Conservation (phyloP, 2,888 invertebrate genomes). For the Dione juno region DNA sequence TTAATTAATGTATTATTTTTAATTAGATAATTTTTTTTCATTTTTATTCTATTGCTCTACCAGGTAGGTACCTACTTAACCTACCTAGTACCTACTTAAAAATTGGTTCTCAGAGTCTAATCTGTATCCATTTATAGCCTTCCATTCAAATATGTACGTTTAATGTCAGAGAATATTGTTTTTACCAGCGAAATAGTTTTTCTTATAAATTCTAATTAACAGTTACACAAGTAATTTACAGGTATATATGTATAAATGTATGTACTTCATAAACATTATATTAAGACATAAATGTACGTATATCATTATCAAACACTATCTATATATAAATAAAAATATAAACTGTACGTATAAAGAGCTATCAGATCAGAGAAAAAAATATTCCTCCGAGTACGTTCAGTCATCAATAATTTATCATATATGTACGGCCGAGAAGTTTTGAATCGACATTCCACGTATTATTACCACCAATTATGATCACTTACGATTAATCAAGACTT, state of each 20-base stretch:
- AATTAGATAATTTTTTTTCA: neutral
- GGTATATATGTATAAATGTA: too few relatives aligned
- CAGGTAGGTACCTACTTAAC: too few relatives aligned
- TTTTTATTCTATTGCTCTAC: neutral
- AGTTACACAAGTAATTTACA: too few relatives aligned
- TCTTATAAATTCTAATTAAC: neutral
- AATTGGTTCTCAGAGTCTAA: neutral
- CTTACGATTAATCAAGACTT: conserved; percentile 54
- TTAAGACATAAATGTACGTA: too few relatives aligned
- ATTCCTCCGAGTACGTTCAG: conserved; percentile 23
- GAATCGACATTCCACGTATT: conserved; percentile 49
- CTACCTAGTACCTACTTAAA: too few relatives aligned
- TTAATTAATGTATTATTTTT: neutral
- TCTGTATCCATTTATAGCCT: neutral
- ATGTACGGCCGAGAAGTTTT: conserved; percentile 35
- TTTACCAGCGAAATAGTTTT: neutral
- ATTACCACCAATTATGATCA: conserved; percentile 54
- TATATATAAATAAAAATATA: too few relatives aligned
- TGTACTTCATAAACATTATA: too few relatives aligned
- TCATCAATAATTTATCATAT: conserved; percentile 38
- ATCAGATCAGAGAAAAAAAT: conserved; percentile 14
- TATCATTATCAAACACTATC: too few relatives aligned
- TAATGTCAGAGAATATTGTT: neutral
- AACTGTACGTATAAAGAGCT: neutral
- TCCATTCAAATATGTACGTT: neutral